Percentiles rank a stretch among this genome's conserved stretches.
phyloP scores from a whole-genome alignment of 2,888 invertebrate genomes.

The Eueremaeus valkanovi region DNA sequence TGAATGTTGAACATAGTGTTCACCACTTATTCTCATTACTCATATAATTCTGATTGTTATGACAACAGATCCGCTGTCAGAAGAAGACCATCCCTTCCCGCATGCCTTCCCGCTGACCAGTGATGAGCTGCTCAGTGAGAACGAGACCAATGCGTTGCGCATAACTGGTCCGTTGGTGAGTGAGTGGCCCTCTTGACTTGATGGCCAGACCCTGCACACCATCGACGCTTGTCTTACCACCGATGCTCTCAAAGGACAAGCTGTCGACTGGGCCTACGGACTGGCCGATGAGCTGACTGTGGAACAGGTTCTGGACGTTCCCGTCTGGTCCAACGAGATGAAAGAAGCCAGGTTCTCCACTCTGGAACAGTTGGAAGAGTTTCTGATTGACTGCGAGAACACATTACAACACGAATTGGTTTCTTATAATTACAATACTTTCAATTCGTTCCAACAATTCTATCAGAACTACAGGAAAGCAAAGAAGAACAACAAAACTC shows the following conservation, averaged over 20 bases:
- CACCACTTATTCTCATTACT: no score
- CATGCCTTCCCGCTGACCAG: not conserved
- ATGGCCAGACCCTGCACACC: slow-evolving; percentile 52
- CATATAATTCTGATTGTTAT: no score
- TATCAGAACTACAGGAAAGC: slow-evolving; percentile 52
- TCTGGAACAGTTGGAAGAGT: slow-evolving; percentile 68
- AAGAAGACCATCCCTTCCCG: slow-evolving; percentile 39
- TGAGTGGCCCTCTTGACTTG: slow-evolving; percentile 97
- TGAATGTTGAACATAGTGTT: no score
- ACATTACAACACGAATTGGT: slow-evolving; percentile 73
- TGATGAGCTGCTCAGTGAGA: not conserved
- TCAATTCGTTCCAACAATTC: slow-evolving; percentile 71
- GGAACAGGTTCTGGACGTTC: slow-evolving; percentile 69
- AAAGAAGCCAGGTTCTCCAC: slow-evolving; percentile 56
- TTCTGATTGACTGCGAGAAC: slow-evolving; percentile 73
- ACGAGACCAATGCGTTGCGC: slow-evolving; percentile 8
- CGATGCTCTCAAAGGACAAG: not conserved
- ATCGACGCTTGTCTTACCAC: not conserved
- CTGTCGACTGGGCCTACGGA: not conserved
- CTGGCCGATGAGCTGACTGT: slow-evolving; percentile 52
- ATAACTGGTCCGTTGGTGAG: slow-evolving; percentile 74
- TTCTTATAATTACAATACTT: slow-evolving; percentile 82
- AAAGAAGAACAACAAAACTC: slow-evolving; percentile 59
- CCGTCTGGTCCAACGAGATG: slow-evolving; percentile 62
- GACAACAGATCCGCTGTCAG: not conserved